Conservation (phyloP, 2,888 invertebrate genomes). For the Drosophila ustulata region DNA sequence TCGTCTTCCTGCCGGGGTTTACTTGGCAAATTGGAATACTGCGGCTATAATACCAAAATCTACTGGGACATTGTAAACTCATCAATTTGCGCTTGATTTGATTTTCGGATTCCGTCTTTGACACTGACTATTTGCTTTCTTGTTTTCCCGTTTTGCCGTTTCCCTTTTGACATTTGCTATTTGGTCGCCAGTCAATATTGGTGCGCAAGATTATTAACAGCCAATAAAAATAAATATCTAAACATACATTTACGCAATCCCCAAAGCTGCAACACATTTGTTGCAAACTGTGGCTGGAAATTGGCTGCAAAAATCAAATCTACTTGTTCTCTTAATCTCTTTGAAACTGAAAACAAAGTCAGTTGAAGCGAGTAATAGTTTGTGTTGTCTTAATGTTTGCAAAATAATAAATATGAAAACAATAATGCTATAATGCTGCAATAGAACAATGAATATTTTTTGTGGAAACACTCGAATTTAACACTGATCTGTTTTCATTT, state of each 20-base stretch:
- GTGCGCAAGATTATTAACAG: neutral
- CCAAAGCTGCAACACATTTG: neutral
- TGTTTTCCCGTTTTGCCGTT: neutral
- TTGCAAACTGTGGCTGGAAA: neutral
- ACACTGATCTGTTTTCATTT: too few relatives aligned
- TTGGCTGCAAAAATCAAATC: too few relatives aligned
- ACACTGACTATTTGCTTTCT: neutral
- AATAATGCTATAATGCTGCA: too few relatives aligned
- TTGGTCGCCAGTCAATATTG: neutral
- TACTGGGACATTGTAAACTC: slow-evolving; percentile 42
- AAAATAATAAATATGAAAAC: too few relatives aligned
- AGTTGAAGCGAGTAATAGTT: too few relatives aligned
- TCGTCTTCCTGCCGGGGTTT: neutral
- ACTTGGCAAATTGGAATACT: slow-evolving; percentile 38
- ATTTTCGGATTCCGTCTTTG: slow-evolving; percentile 31
- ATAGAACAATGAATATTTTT: too few relatives aligned
- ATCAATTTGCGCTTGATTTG: slow-evolving; percentile 56
- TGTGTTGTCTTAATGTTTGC: too few relatives aligned
- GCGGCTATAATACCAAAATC: slow-evolving; percentile 44
- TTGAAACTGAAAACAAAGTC: too few relatives aligned
- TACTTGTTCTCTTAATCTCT: too few relatives aligned
- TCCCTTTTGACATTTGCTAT: neutral
- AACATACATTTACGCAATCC: slow-evolving; percentile 2
- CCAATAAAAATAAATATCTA: neutral
- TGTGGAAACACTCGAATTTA: too few relatives aligned